Conservation (phyloP, 2,113 vertebrate species). For the Anguilla rostrata region DNA sequence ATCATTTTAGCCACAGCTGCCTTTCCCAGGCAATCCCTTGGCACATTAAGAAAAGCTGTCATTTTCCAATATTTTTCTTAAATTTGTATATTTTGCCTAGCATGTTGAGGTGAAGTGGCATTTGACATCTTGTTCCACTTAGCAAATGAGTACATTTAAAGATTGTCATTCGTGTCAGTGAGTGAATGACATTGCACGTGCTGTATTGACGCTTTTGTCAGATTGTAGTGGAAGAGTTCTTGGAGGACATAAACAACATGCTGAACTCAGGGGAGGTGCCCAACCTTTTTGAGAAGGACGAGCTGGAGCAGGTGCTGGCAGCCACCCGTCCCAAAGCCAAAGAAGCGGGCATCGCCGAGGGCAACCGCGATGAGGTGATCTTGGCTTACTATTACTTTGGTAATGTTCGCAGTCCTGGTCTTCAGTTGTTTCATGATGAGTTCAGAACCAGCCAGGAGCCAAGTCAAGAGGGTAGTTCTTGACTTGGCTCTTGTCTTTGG, state of each 20-base stretch:
- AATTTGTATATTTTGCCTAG: too few species aligned
- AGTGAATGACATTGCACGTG: not conserved
- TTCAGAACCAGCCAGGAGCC: too few species aligned
- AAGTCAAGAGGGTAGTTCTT: too few species aligned
- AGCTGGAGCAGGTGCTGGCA: slow-evolving; percentile 76
- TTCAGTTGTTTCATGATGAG: not conserved
- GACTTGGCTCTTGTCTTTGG: too few species aligned
- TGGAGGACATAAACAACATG: slow-evolving; percentile 83
- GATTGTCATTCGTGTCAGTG: not conserved
- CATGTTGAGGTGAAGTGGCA: too few species aligned
- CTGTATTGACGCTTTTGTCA: slow-evolving; percentile 32
- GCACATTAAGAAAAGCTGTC: too few species aligned
- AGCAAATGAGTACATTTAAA: not conserved
- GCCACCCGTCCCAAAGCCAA: slow-evolving; percentile 76
- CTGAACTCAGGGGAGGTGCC: slow-evolving; percentile 81
- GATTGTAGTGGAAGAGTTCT: slow-evolving; percentile 77
- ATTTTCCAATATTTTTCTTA: too few species aligned
- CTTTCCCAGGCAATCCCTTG: too few species aligned
- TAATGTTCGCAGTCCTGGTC: not conserved
- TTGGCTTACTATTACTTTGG: not conserved
- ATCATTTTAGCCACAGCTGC: too few species aligned
- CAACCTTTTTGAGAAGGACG: slow-evolving; percentile 82
- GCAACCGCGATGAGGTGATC: slow-evolving; percentile 80
- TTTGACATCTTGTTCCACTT: too few species aligned
- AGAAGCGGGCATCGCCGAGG: slow-evolving; percentile 76